Evolutionary conservation across 2,888 invertebrate species (phyloP).

Genomic region (Pediacus dermestoides): DNA sequence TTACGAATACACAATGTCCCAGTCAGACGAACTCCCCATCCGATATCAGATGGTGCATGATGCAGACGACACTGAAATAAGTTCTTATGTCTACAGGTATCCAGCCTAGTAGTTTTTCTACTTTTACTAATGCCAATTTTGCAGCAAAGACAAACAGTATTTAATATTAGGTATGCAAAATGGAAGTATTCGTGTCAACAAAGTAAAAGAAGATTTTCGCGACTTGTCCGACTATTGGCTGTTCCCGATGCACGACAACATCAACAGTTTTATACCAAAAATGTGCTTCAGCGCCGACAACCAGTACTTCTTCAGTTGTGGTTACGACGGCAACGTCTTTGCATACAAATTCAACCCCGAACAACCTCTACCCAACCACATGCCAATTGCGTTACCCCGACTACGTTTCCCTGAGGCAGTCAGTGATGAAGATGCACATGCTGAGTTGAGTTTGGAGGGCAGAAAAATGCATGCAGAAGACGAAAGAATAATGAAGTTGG

Average conservation of each 20-base stretch:
- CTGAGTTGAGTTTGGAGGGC: conserved; percentile 59
- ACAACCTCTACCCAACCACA: conserved; percentile 12
- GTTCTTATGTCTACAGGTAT: conserved; percentile 55
- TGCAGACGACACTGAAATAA: conserved; percentile 58
- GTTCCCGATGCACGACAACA: conserved; percentile 72
- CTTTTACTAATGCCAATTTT: conserved; percentile 19
- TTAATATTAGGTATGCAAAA: conserved; percentile 60
- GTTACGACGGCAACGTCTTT: conserved; percentile 75
- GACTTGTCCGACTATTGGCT: conserved; percentile 64
- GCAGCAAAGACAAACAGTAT: conserved; percentile 52
- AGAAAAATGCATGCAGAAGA: conserved; percentile 65
- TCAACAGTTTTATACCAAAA: conserved; percentile 63
- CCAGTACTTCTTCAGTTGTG: conserved; percentile 57
- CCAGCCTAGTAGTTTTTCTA: no score
- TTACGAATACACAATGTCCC: conserved; percentile 57
- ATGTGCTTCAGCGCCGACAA: conserved; percentile 63
- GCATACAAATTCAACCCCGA: conserved; percentile 58
- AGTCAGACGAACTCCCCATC: conserved; percentile 46
- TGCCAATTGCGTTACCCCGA: conserved; percentile 8
- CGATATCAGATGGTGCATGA: conserved; percentile 52
- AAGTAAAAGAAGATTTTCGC: conserved; percentile 48
- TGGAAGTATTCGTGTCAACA: conserved; percentile 59
- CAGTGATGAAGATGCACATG: conserved; percentile 47
- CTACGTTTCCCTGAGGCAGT: conserved; percentile 21
- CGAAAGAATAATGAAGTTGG: conserved; percentile 59